Conservation (phyloP, 2,113 vertebrate species). For the Carassius carassius region DNA sequence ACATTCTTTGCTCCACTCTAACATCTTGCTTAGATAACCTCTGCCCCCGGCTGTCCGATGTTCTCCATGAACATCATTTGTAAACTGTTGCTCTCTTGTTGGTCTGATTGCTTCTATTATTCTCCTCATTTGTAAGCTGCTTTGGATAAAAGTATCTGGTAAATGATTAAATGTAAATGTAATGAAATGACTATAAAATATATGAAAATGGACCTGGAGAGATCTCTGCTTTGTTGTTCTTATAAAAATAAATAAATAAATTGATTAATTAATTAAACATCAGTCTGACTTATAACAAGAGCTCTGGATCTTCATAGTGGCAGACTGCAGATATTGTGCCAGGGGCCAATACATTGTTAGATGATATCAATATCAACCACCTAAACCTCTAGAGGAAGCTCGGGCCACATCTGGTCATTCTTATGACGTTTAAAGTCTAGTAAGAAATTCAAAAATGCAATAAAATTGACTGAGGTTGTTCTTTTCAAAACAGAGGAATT, state of each 20-base stretch:
- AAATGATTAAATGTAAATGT: not conserved
- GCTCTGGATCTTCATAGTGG: not conserved
- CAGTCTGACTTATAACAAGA: not conserved
- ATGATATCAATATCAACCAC: slow-evolving; percentile 35
- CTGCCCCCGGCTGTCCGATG: too few relatives aligned
- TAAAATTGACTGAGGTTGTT: slow-evolving; percentile 36
- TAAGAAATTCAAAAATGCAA: slow-evolving; percentile 33
- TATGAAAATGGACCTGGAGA: not conserved
- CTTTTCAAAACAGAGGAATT: slow-evolving; percentile 40
- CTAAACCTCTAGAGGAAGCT: slow-evolving; percentile 16
- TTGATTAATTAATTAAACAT: too few relatives aligned
- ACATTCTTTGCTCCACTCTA: too few relatives aligned
- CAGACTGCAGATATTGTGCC: not conserved
- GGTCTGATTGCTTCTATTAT: too few relatives aligned
- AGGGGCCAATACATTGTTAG: not conserved
- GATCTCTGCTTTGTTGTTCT: too few relatives aligned
- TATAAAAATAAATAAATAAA: too few relatives aligned
- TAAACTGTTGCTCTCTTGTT: too few relatives aligned
- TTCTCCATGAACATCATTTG: too few relatives aligned
- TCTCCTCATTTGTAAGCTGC: too few relatives aligned
- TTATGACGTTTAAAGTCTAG: slow-evolving; percentile 19
- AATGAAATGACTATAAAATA: not conserved
- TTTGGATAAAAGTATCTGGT: too few relatives aligned
- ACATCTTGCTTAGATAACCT: too few relatives aligned
- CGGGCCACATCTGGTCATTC: slow-evolving; percentile 29